Evolutionary conservation across 1,140 invertebrate genomes (phyloP).

Genomic region (Spodoptera litura): DNA sequence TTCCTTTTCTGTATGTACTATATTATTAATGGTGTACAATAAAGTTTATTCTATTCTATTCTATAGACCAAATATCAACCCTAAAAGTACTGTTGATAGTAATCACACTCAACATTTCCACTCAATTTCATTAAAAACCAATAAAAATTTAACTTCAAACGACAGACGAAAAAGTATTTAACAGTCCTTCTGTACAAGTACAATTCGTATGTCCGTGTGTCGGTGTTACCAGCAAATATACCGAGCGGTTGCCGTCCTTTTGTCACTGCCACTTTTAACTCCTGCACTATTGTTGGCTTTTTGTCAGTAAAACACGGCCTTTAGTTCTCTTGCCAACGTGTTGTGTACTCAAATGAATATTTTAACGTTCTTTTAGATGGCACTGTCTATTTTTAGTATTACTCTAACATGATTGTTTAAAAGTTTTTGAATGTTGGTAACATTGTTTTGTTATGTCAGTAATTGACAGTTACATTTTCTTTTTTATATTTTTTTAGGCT

Average conservation of each 20-base stretch:
- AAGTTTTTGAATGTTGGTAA: too few relatives aligned
- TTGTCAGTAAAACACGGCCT: conserved; percentile 3
- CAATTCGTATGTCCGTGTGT: not conserved
- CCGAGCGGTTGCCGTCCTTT: not conserved
- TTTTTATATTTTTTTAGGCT: too few relatives aligned
- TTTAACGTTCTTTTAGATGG: not conserved
- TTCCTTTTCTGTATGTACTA: too few relatives aligned
- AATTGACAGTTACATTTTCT: too few relatives aligned
- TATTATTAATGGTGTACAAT: too few relatives aligned
- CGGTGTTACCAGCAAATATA: not conserved
- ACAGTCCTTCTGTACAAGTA: not conserved
- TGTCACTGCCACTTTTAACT: not conserved
- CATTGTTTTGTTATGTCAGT: too few relatives aligned
- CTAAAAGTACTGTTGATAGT: too few relatives aligned
- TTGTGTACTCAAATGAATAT: not conserved
- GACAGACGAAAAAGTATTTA: not conserved
- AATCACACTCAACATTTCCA: too few relatives aligned
- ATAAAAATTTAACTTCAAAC: not conserved
- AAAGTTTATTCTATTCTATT: too few relatives aligned
- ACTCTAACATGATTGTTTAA: too few relatives aligned
- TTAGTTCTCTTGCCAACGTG: not conserved
- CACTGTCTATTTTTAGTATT: not conserved
- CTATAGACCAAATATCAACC: too few relatives aligned
- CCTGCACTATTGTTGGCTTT: not conserved
- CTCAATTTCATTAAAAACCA: too few relatives aligned